These are phyloP conservation scores for Heptranchias perlo DNA, from an alignment of 2,113 vertebrate species.

Conservation along the genomic window DNA sequence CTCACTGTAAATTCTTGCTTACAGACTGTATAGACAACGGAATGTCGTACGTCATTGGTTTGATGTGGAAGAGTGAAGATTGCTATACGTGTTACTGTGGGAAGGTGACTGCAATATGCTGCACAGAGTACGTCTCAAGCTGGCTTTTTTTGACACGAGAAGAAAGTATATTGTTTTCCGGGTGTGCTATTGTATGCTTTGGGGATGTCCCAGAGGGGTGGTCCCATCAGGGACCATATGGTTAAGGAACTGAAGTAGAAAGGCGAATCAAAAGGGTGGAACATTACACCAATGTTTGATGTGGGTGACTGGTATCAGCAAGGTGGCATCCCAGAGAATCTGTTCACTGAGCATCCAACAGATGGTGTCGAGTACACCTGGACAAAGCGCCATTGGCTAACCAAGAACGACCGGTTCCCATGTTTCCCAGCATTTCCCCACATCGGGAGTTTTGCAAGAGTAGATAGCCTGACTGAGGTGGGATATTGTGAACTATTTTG, in stretches of 20 bases:
- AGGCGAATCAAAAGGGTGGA: no score
- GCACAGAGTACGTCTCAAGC: neutral
- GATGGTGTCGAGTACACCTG: no score
- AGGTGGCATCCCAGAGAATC: neutral
- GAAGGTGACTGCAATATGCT: neutral
- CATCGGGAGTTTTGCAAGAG: no score
- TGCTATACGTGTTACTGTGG: constrained; percentile 22
- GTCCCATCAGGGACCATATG: no score
- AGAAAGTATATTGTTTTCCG: neutral
- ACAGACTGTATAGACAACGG: neutral
- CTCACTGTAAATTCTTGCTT: neutral
- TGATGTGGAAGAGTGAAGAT: neutral
- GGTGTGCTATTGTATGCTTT: neutral
- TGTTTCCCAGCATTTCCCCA: neutral
- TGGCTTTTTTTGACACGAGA: neutral
- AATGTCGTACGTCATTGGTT: neutral
- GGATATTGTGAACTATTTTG: no score
- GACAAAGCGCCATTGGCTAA: no score
- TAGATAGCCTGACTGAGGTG: no score
- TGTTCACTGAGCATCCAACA: neutral
- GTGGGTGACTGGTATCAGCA: no score
- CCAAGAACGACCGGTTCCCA: neutral
- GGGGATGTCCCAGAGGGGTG: neutral
- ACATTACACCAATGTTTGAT: no score
- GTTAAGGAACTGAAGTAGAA: no score